These are phyloP conservation scores for Pteromalus puparum DNA, from an alignment of 1,140 invertebrate species.

Conservation along the genomic window DNA sequence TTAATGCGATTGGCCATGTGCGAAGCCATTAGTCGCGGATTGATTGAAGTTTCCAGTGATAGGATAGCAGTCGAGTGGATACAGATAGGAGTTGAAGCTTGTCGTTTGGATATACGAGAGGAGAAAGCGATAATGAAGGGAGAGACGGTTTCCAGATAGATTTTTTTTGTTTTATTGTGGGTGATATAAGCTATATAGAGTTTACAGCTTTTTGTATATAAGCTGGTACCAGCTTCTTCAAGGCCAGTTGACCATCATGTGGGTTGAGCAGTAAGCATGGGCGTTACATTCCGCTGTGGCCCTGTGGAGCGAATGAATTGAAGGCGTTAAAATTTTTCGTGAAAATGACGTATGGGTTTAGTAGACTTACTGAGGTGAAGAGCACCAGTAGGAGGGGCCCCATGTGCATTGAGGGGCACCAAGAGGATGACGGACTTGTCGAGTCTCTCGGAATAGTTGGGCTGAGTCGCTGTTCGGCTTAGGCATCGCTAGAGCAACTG, in stretches of 20 bases:
- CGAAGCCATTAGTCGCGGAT: background rate
- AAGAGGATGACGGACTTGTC: background rate
- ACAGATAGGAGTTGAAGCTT: too few species aligned
- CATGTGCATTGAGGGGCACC: background rate
- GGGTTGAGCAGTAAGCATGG: background rate
- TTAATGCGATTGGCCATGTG: background rate
- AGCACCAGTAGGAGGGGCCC: slow-evolving; percentile 11
- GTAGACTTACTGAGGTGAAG: background rate
- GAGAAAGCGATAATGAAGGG: background rate
- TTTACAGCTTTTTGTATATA: background rate
- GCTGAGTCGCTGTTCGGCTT: background rate
- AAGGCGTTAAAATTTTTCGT: background rate
- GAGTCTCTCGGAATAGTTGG: background rate
- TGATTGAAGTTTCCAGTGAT: background rate
- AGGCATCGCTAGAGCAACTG: too few species aligned
- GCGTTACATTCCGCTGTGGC: background rate
- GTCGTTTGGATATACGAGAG: background rate
- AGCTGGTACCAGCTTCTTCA: too few species aligned
- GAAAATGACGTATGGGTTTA: background rate
- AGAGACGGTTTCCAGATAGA: background rate
- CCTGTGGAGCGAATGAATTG: background rate
- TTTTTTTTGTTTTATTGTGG: background rate
- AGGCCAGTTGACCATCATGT: too few species aligned
- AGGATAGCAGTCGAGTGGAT: background rate
- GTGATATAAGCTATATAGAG: too few species aligned